Conservation (phyloP, 2,113 vertebrate genomes). For the Arothron firmamentum region DNA sequence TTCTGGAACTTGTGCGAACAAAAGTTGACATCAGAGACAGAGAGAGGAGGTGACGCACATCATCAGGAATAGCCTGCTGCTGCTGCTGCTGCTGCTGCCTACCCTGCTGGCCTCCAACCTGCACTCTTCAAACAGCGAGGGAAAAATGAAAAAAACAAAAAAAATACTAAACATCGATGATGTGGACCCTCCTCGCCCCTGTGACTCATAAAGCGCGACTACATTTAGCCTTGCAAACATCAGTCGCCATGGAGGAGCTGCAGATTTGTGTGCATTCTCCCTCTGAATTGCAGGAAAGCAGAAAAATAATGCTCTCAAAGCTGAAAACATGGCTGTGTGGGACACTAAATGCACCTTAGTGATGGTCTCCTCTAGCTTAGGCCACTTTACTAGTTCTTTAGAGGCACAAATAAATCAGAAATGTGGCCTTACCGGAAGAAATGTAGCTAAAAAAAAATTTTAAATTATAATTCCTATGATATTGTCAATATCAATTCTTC, state of each 20-base stretch:
- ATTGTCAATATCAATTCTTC: background rate
- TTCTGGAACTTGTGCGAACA: background rate
- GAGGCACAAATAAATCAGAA: no score
- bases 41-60: slow-evolving; percentile 36
- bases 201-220: slow-evolving; percentile 52
- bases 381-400: no score
- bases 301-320: slow-evolving; percentile 1
- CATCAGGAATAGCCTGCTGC: slow-evolving; percentile 37
- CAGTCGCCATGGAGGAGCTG: no score
- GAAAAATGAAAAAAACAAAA: background rate
- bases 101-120: slow-evolving; percentile 35
- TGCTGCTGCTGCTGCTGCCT: slow-evolving; percentile 19
- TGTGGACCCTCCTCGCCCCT: slow-evolving; percentile 21
- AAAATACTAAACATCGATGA: slow-evolving; percentile 22
- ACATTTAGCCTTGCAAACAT: slow-evolving; percentile 10
- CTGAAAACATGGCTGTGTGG: background rate
- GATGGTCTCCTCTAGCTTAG: no score
- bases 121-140: slow-evolving; percentile 35
- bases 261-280: slow-evolving; percentile 21
- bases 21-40: background rate
- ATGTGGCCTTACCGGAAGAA: no score
- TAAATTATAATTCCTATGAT: no score
- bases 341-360: no score
- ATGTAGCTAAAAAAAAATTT: no score
- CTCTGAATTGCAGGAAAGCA: background rate